Evolutionary conservation across 2,113 vertebrate genomes (phyloP).

Genomic region (Verasper variegatus): DNA sequence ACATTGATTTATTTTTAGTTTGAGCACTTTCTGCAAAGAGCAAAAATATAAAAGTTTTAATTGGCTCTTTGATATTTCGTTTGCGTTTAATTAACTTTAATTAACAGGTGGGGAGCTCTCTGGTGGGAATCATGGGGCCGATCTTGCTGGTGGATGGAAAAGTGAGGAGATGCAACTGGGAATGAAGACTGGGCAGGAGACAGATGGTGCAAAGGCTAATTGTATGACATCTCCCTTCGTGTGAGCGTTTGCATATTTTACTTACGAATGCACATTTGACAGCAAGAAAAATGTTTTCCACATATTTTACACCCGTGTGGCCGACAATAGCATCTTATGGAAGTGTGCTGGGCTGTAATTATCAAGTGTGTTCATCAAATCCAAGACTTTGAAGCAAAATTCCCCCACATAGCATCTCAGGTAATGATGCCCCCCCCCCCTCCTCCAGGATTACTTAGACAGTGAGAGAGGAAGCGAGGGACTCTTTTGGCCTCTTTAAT

Average conservation of each 20-base stretch:
- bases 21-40: slow-evolving; percentile 1
- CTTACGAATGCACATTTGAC: not conserved
- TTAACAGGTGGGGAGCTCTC: slow-evolving; percentile 58
- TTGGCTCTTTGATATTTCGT: slow-evolving; percentile 56
- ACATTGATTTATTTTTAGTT: not conserved
- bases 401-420: slow-evolving; percentile 66
- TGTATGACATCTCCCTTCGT: slow-evolving; percentile 67
- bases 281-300: not conserved
- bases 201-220: slow-evolving; percentile 66
- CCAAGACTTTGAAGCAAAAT: slow-evolving; percentile 57
- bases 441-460: slow-evolving; percentile 64
- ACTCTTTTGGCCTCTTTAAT: slow-evolving; percentile 79
- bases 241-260: slow-evolving; percentile 38
- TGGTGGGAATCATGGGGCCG: slow-evolving; percentile 57
- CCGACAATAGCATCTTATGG: not conserved
- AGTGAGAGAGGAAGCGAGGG: slow-evolving; percentile 54
- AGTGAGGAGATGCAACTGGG: slow-evolving; percentile 63
- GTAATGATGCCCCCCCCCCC: slow-evolving; percentile 59
- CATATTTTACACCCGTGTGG: not conserved
- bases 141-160: slow-evolving; percentile 56
- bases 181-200: slow-evolving; percentile 56
- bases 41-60: slow-evolving; percentile 59
- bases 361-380: slow-evolving; percentile 60
- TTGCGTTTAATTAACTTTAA: slow-evolving; percentile 83
- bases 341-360: slow-evolving; percentile 30